Base-by-base conservation (phyloP, 2,113 vertebrate species). In the Rhodinocichla rosea region DNA sequence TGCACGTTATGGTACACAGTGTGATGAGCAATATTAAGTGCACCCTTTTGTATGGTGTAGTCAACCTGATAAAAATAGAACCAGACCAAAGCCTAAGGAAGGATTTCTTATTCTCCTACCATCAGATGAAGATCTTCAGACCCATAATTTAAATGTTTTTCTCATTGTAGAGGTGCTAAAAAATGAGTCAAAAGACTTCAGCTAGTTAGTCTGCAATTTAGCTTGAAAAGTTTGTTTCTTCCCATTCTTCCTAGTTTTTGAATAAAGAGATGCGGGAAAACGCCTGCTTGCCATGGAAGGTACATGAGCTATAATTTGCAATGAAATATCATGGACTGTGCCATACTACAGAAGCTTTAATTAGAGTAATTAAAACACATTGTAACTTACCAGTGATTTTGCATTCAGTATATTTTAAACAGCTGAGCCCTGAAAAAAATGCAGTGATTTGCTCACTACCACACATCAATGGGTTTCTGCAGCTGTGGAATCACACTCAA, bases 341-440 rank as follows among this genome's bases (percentile, higher is more conserved):
- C 86, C 94, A 97, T 90, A 94, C 87, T 95, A 96, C 82, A 97
- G 96, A 97, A 96, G 93, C 96, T 96, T 98, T 98, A 98, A 98
- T 98, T 97, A 97, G 92, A 91, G 94, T 95, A 95, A 97, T 98
- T 98, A 97, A 94, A 97, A 97, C 93, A 97, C 94, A 98, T 96
- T 97, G 97, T 97, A 97, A 96, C 96, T 98, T 95, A 97, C 95
- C 97, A 95, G 86, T 96, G 97, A 97, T 97, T 98, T 97, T 96
- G 96, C 94, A 97, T 98, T 98, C 97, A 98, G 97, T 87, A 33
- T 88, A 87, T 96, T 98, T 98, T 95, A 97, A 98, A 98, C 95
- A 97, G 98, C 97, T 98, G 97, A 98, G 96, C 86, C 93, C 96
- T 92, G 87, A 83, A 96, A 93, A 97, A 97, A 97, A 96, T 49